These are phyloP conservation scores for Chironomus tentans DNA, from an alignment of 2,888 invertebrate genomes.

Conservation along the genomic window DNA sequence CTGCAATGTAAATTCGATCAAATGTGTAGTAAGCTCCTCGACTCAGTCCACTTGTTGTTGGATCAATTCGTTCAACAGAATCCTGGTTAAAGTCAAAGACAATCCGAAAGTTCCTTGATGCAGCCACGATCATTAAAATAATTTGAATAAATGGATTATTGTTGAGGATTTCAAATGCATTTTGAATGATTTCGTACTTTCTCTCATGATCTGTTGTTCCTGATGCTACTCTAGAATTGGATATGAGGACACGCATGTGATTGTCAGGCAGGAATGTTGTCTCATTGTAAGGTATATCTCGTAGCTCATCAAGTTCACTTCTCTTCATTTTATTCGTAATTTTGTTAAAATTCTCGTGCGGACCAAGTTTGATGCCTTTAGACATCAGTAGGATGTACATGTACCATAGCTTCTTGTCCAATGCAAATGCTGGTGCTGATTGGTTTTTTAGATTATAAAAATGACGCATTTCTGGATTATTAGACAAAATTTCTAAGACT, in stretches of 20 bases:
- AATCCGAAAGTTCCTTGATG: neutral
- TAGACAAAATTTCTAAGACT: neutral
- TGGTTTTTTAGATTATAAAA: neutral
- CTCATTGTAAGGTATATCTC: neutral
- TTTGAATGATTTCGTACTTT: neutral
- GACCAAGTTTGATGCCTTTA: neutral
- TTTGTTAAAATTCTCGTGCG: neutral
- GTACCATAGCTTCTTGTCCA: neutral
- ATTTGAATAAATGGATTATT: neutral
- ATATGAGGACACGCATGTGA: neutral
- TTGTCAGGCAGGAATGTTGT: neutral
- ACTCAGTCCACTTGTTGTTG: neutral
- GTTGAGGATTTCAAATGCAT: neutral
- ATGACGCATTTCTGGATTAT: neutral
- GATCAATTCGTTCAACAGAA: neutral
- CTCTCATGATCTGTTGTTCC: neutral
- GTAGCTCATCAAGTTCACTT: neutral
- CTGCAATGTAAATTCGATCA: neutral
- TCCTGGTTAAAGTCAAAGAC: neutral
- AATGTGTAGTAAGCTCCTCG: neutral
- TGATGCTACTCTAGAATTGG: neutral
- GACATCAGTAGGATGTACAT: neutral
- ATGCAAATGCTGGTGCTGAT: neutral
- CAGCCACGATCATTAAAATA: neutral
- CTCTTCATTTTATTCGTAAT: neutral